These are phyloP conservation scores for Himalopsyche kuldschensis DNA, from an alignment of 2,888 invertebrate species.

Conservation along the genomic window DNA sequence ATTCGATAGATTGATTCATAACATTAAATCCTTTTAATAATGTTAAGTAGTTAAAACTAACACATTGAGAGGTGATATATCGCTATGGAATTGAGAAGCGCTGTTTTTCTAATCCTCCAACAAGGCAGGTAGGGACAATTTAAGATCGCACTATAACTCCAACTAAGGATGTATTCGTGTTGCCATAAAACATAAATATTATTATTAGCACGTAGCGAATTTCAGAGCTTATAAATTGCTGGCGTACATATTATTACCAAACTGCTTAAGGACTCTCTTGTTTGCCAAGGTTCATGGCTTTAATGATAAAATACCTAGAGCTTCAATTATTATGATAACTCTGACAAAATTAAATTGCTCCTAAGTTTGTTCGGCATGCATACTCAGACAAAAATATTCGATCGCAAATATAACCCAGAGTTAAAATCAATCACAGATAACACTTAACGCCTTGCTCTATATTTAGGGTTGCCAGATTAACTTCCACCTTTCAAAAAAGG, in stretches of 20 bases:
- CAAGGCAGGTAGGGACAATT: slow-evolving; percentile 1
- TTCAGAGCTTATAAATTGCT: neutral
- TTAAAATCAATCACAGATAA: too few relatives aligned
- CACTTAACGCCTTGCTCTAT: too few relatives aligned
- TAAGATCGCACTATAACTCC: neutral
- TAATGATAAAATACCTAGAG: neutral
- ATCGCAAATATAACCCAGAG: too few relatives aligned
- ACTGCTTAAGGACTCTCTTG: neutral
- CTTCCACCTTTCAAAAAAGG: too few relatives aligned
- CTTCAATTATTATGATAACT: neutral
- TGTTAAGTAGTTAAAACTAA: too few relatives aligned
- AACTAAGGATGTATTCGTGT: neutral
- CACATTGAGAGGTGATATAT: neutral
- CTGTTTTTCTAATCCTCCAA: neutral
- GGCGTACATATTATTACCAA: neutral
- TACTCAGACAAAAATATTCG: too few relatives aligned
- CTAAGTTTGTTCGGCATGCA: too few relatives aligned
- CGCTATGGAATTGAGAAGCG: neutral
- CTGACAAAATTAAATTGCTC: neutral
- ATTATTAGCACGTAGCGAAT: neutral
- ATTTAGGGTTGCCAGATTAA: too few relatives aligned
- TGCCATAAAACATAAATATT: neutral
- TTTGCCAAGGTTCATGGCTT: neutral
- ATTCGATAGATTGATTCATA: too few relatives aligned
- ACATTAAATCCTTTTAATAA: too few relatives aligned